These are phyloP conservation scores for Cardiocondyla obscurior DNA, from an alignment of 1,140 invertebrate genomes.

Conservation along the genomic window DNA sequence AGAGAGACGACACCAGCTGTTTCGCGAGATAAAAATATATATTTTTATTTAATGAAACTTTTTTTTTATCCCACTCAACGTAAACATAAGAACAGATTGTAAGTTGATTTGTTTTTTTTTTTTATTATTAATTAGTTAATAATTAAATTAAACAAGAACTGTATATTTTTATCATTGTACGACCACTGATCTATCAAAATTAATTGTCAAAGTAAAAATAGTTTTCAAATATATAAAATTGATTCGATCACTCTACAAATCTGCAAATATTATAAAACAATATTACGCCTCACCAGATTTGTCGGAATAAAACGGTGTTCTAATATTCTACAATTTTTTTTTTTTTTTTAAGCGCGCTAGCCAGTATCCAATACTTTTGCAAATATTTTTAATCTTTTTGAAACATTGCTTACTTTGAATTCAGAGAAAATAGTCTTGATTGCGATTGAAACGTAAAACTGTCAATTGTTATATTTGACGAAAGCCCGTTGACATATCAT, in stretches of 20 bases:
- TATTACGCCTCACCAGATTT: not conserved
- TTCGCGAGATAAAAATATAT: not conserved
- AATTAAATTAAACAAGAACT: not conserved
- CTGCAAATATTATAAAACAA: not conserved
- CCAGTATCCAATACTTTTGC: not conserved
- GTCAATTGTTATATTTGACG: not conserved
- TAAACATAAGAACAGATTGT: not conserved
- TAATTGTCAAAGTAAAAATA: not conserved
- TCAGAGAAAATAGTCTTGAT: not conserved
- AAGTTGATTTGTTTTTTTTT: conserved; percentile 34
- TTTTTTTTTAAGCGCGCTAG: no score
- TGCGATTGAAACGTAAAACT: conserved; percentile 4
- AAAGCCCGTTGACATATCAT: conserved; percentile 15
- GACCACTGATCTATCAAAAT: not conserved
- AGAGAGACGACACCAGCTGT: not conserved
- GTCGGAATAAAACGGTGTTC: not conserved
- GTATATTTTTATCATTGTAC: not conserved
- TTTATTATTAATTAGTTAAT: not conserved
- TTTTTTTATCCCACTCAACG: not conserved
- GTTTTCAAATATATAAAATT: not conserved
- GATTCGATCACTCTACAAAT: not conserved
- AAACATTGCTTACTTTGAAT: no score
- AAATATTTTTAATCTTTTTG: no score
- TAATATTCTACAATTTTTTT: conserved; percentile 16
- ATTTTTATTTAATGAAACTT: no score